Percentiles rank a stretch among this genome's conserved stretches.
Evolutionary conservation across 1,140 invertebrate genomes (phyloP).

Genomic region (Harlomillsia oculata): DNA sequence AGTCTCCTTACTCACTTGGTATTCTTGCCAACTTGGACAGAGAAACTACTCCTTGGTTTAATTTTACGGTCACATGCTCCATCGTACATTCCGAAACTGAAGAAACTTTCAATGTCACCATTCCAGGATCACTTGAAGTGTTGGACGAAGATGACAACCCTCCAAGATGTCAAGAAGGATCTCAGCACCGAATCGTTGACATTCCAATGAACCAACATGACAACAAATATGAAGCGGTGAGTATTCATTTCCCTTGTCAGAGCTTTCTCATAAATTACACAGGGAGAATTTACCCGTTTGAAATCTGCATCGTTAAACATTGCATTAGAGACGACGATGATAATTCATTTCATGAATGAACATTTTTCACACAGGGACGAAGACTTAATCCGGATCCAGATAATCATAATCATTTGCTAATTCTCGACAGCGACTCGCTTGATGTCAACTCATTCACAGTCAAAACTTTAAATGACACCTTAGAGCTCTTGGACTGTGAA

Average conservation of each 20-base stretch:
- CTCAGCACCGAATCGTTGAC: conserved; percentile 19
- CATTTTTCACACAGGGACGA: background rate
- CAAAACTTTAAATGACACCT: conserved; percentile 20
- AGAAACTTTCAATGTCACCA: conserved; percentile 34
- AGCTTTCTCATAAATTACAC: background rate
- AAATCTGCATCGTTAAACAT: background rate
- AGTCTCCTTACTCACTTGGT: background rate
- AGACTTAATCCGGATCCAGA: background rate
- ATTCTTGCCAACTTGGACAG: conserved; percentile 1
- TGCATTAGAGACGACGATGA: background rate
- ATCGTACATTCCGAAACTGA: conserved; percentile 37
- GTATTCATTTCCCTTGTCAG: background rate
- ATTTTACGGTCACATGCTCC: conserved; percentile 39
- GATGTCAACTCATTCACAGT: conserved; percentile 22
- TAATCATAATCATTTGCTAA: background rate
- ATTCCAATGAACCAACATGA: background rate
- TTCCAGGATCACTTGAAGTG: conserved; percentile 37
- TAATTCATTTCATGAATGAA: background rate
- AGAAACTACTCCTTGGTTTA: conserved; percentile 8
- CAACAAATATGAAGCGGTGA: background rate
- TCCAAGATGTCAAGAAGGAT: conserved; percentile 38
- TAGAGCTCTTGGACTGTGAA: conserved; percentile 8
- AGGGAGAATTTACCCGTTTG: background rate
- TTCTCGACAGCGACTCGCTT: conserved; percentile 18
- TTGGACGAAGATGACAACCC: conserved; percentile 45